phyloP scores from a whole-genome alignment of 2,113 vertebrate genomes.

The Gobiocypris rarus region DNA sequence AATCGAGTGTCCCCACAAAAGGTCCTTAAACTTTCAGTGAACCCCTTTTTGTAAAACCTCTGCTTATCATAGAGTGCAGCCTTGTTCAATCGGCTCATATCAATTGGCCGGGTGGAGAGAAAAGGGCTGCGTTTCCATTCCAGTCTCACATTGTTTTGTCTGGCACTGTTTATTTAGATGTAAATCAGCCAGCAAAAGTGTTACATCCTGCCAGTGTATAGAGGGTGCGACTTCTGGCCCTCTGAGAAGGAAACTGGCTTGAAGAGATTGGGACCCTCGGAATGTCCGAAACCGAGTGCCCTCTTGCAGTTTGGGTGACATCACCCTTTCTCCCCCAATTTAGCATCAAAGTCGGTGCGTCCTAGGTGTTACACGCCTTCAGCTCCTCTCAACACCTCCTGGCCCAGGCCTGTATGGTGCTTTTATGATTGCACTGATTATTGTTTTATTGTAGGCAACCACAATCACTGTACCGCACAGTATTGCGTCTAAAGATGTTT shows the following conservation, averaged over 20 bases:
- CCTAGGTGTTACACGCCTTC: conserved; percentile 65
- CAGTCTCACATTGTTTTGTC: conserved; percentile 89
- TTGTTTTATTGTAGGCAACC: conserved; percentile 51
- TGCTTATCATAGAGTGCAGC: conserved; percentile 77
- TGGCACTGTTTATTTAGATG: conserved; percentile 90
- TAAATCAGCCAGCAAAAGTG: conserved; percentile 89
- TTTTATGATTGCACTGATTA: conserved; percentile 50
- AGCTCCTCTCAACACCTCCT: conserved; percentile 57
- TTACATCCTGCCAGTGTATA: conserved; percentile 89
- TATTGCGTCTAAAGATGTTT: conserved; percentile 46
- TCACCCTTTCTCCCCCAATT: conserved; percentile 62
- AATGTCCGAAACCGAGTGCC: conserved; percentile 71
- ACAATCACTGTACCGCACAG: conserved; percentile 33
- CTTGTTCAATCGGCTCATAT: conserved; percentile 76
- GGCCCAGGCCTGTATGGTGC: neutral
- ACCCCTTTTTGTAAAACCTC: conserved; percentile 42
- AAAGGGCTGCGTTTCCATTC: conserved; percentile 80
- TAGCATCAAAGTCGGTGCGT: conserved; percentile 49
- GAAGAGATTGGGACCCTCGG: conserved; percentile 79
- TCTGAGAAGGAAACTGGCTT: conserved; percentile 80
- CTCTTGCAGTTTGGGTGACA: conserved; percentile 70
- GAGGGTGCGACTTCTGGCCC: conserved; percentile 69
- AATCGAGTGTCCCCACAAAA: neutral
- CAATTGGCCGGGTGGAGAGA: conserved; percentile 74
- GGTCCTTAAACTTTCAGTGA: conserved; percentile 40